A percentile compares a stretch with the other conserved stretches of the same genome.
These are phyloP conservation scores for Noturus placidus DNA, from an alignment of 2,113 vertebrate genomes.

Conservation along the genomic window DNA sequence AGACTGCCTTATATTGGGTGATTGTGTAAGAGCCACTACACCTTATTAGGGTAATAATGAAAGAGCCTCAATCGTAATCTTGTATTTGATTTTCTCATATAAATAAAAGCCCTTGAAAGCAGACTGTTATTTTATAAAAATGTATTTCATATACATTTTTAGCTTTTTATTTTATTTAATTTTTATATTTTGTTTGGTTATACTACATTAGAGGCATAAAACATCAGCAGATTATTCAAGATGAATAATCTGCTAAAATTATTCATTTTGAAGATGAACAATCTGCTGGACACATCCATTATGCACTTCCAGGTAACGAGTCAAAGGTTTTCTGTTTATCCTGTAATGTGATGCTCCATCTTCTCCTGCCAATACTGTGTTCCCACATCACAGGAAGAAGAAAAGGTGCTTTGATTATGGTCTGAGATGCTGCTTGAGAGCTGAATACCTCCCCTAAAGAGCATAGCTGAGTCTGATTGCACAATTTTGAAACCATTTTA, in stretches of 20 bases:
- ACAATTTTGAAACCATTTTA: conserved; percentile 4
- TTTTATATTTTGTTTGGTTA: neutral
- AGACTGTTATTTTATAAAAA: neutral
- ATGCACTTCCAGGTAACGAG: conserved; percentile 13
- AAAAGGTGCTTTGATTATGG: neutral
- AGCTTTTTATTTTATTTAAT: neutral
- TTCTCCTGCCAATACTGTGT: neutral
- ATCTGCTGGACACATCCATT: conserved; percentile 38
- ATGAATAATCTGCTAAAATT: too few species aligned
- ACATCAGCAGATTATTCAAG: conserved; percentile 38
- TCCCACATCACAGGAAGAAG: neutral
- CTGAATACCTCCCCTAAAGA: neutral
- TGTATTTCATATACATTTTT: neutral
- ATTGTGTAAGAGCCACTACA: conserved; percentile 16
- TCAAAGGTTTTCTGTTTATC: conserved; percentile 11
- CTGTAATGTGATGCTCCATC: conserved; percentile 3
- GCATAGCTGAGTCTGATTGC: conserved; percentile 9
- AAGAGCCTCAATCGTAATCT: neutral
- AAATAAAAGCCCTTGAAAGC: neutral
- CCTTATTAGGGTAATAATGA: conserved; percentile 17
- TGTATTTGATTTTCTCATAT: neutral
- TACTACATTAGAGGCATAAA: conserved; percentile 16
- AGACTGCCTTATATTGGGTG: neutral
- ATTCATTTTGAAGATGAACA: too few species aligned
- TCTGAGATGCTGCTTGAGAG: neutral